These are phyloP conservation scores for Sinotaia quadrata DNA, from an alignment of 2,888 invertebrate species.

Conservation along the genomic window DNA sequence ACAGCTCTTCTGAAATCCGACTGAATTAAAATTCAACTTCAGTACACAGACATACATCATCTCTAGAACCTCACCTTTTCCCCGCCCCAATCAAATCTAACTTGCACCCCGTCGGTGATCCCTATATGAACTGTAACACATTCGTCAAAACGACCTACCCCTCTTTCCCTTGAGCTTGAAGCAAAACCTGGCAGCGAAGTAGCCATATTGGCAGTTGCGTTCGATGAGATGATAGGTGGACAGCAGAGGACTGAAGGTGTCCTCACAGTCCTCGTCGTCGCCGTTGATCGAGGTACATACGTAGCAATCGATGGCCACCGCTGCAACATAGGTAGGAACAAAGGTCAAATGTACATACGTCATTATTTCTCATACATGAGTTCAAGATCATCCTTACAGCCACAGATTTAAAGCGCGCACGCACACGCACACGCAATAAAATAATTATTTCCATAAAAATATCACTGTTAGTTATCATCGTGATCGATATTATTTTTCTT, in stretches of 20 bases:
- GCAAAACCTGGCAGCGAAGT: slow-evolving; percentile 60
- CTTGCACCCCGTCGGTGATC: background rate
- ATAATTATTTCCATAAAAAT: too few relatives aligned
- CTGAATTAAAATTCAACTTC: too few relatives aligned
- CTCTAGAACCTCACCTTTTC: background rate
- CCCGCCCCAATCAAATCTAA: background rate
- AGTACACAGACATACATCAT: background rate
- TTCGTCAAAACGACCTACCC: slow-evolving; percentile 42
- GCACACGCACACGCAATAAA: too few relatives aligned
- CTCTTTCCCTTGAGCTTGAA: slow-evolving; percentile 59
- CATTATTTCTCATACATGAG: background rate
- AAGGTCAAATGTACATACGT: slow-evolving; percentile 6
- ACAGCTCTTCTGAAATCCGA: too few relatives aligned
- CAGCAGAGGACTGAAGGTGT: slow-evolving; percentile 47
- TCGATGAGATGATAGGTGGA: slow-evolving; percentile 53
- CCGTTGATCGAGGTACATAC: slow-evolving; percentile 58
- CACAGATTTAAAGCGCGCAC: background rate
- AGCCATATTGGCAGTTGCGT: slow-evolving; percentile 55
- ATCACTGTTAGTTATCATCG: too few relatives aligned
- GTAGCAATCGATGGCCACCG: slow-evolving; percentile 59
- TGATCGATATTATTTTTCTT: background rate
- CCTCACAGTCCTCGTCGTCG: slow-evolving; percentile 54
- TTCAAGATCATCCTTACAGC: background rate
- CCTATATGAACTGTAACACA: too few relatives aligned
- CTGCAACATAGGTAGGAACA: slow-evolving; percentile 52